Evolutionary conservation across 2,888 invertebrate species (phyloP).

Genomic region (Patella depressa): DNA sequence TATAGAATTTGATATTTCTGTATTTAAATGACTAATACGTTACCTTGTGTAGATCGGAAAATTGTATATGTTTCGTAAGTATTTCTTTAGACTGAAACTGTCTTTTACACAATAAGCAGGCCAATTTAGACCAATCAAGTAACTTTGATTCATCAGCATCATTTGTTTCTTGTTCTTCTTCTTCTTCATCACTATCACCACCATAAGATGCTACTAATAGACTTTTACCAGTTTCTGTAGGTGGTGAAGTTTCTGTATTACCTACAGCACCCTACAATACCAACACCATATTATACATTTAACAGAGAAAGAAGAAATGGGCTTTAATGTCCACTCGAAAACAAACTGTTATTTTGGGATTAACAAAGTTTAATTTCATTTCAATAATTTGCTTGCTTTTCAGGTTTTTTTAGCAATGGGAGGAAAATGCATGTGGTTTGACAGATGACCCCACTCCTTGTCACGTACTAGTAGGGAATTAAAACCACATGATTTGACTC

Average conservation of each 20-base stretch:
- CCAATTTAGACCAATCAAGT: slow-evolving; percentile 87
- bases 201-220: slow-evolving; percentile 83
- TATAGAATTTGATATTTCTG: too few relatives aligned
- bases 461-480: too few relatives aligned
- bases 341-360: too few relatives aligned
- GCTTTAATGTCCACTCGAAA: too few relatives aligned
- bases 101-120: slow-evolving; percentile 94
- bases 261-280: slow-evolving; percentile 16
- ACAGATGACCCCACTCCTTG: too few relatives aligned
- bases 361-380: too few relatives aligned
- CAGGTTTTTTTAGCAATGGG: too few relatives aligned
- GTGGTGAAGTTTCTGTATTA: slow-evolving; percentile 18
- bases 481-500: too few relatives aligned
- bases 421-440: too few relatives aligned
- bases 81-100: slow-evolving; percentile 92
- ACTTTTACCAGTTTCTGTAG: slow-evolving; percentile 27
- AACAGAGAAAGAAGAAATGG: too few relatives aligned
- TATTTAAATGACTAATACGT: too few relatives aligned
- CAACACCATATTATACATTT: neutral
- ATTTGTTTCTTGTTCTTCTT: slow-evolving; percentile 76
- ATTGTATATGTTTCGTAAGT: slow-evolving; percentile 88
- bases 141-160: slow-evolving; percentile 71
- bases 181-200: slow-evolving; percentile 78
- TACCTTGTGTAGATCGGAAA: slow-evolving; percentile 92
- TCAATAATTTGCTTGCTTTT: too few relatives aligned